phyloP scores from a whole-genome alignment of 2,797 vertebrate genomes.

The Phrynocephalus guinanensis region DNA sequence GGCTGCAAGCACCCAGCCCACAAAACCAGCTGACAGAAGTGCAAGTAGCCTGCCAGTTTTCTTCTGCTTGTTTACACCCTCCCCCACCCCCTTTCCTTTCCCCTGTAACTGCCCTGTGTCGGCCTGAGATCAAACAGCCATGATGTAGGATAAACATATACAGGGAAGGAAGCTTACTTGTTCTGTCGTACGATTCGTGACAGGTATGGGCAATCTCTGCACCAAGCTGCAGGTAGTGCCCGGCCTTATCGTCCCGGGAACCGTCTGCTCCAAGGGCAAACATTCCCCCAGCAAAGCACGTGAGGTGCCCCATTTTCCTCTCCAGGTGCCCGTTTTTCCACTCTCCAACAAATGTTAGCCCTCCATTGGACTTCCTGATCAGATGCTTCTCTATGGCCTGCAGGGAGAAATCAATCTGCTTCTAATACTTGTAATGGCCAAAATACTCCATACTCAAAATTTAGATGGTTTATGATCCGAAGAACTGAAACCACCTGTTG shows the following conservation, averaged over 20 bases:
- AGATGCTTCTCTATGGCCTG: constrained; percentile 98
- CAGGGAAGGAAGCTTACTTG: constrained; percentile 80
- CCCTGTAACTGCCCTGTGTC: not conserved
- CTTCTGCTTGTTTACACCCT: too few species aligned
- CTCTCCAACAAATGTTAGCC: constrained; percentile 95
- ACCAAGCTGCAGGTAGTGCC: constrained; percentile 96
- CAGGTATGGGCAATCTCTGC: constrained; percentile 98
- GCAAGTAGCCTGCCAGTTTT: too few species aligned
- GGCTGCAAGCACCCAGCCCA: not conserved
- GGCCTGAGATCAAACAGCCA: not conserved
- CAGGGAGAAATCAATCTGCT: constrained; percentile 57
- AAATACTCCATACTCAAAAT: not conserved
- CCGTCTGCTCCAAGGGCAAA: constrained; percentile 96
- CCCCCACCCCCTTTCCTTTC: not conserved
- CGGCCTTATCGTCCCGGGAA: constrained; percentile 93
- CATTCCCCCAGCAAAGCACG: constrained; percentile 98
- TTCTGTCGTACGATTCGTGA: constrained; percentile 96
- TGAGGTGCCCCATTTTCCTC: constrained; percentile 98
- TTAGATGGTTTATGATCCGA: not conserved
- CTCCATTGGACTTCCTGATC: constrained; percentile 93
- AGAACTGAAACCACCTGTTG: too few species aligned
- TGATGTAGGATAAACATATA: constrained; percentile 4
- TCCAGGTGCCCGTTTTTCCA: constrained; percentile 99
- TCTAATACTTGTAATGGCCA: constrained; percentile 29
- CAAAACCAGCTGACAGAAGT: not conserved